A percentile compares a stretch with the other conserved stretches of the same genome.
phyloP scores from a whole-genome alignment of 2,888 invertebrate genomes.

The Netelia inedita region DNA sequence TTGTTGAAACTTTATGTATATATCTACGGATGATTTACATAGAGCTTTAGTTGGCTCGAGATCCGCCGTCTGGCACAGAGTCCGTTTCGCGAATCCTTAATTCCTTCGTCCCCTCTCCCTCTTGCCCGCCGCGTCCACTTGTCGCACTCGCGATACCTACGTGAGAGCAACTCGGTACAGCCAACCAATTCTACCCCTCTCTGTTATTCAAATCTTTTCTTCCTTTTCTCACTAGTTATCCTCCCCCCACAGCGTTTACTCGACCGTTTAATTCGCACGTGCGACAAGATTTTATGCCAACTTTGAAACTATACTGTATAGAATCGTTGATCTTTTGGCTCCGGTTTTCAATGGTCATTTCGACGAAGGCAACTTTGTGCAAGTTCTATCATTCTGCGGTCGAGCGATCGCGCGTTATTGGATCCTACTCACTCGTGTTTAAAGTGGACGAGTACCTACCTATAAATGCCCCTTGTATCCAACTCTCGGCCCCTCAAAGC shows the following conservation, averaged over 20 bases:
- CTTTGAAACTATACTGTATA: no score
- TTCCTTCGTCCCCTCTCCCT: constrained; percentile 50
- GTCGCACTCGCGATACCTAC: neutral
- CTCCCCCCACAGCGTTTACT: neutral
- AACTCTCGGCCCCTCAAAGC: constrained; percentile 10
- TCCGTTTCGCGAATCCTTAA: constrained; percentile 51
- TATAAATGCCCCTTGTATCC: neutral
- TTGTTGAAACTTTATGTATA: constrained; percentile 40
- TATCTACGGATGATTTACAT: constrained; percentile 51
- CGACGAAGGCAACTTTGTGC: neutral
- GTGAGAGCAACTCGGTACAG: no score
- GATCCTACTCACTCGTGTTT: constrained; percentile 11
- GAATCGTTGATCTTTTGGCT: no score
- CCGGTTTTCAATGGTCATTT: constrained; percentile 11
- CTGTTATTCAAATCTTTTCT: neutral
- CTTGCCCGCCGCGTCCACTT: constrained; percentile 29
- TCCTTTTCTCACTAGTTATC: neutral
- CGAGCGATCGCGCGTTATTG: constrained; percentile 32
- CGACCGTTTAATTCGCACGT: constrained; percentile 39
- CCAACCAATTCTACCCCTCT: neutral
- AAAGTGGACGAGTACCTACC: constrained; percentile 27
- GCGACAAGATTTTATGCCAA: constrained; percentile 10
- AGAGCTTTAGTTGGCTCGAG: constrained; percentile 55
- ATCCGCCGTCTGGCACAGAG: constrained; percentile 51
- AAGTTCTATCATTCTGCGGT: no score